These are phyloP conservation scores for Coregonus ussuriensis DNA, from an alignment of 2,797 vertebrate species.

Conservation along the genomic window DNA sequence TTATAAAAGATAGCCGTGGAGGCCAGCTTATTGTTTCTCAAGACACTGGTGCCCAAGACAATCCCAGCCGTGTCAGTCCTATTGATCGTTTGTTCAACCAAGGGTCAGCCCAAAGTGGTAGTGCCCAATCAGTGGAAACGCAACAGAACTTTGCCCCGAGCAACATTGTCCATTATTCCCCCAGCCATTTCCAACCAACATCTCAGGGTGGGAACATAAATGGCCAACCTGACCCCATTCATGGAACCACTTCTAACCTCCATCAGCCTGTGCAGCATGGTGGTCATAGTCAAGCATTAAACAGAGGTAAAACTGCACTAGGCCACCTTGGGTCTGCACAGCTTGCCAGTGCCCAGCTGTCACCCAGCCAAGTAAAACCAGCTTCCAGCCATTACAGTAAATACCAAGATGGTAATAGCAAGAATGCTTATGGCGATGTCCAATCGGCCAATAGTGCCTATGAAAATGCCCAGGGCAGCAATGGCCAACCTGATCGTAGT, in stretches of 20 bases:
- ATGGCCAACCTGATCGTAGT: background rate
- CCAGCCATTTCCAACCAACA: background rate
- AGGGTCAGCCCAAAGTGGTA: background rate
- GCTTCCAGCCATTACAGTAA: background rate
- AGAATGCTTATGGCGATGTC: too few relatives aligned
- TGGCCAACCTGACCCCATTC: background rate
- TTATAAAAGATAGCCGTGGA: background rate
- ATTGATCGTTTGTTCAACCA: background rate
- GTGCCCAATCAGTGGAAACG: background rate
- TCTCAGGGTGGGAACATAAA: background rate
- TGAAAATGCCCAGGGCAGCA: background rate
- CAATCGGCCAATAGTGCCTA: background rate
- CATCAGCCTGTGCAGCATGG: background rate
- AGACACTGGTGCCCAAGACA: background rate
- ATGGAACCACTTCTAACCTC: background rate
- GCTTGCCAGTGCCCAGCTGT: background rate
- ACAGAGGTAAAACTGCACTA: background rate
- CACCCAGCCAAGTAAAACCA: background rate
- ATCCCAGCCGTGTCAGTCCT: background rate
- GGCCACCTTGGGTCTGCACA: background rate
- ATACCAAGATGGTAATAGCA: background rate
- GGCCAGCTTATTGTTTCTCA: background rate
- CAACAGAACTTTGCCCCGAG: background rate
- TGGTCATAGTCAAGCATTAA: background rate
- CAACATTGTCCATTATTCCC: background rate